Conservation (phyloP, 2,113 vertebrate species). For the Catagonus wagneri region DNA sequence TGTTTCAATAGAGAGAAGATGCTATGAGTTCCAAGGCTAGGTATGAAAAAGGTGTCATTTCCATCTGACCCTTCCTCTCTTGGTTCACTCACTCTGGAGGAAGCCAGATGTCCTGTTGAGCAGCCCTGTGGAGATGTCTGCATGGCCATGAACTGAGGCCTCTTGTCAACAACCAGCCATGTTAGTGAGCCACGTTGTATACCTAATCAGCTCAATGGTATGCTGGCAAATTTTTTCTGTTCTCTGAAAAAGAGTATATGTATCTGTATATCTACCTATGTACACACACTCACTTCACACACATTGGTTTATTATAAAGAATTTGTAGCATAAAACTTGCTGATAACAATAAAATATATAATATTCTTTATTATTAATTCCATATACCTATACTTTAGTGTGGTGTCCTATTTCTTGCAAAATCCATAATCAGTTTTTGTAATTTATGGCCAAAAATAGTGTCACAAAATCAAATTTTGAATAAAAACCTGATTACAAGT, state of each 20-base stretch:
- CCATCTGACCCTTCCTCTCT: background rate
- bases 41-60: background rate
- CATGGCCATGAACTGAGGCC: background rate
- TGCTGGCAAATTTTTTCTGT: background rate
- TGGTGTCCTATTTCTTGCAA: constrained; percentile 14
- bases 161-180: background rate
- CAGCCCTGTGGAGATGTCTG: background rate
- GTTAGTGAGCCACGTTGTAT: background rate
- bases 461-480: background rate
- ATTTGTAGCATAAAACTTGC: background rate
- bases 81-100: background rate
- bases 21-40: background rate
- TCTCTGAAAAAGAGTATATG: background rate
- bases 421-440: background rate
- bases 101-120: background rate
- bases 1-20: background rate
- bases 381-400: background rate
- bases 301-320: background rate
- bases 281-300: background rate
- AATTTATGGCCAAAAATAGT: background rate
- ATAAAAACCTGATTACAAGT: background rate
- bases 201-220: background rate
- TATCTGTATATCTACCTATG: background rate
- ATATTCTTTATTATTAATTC: background rate
- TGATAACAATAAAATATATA: background rate